A percentile compares a stretch with the other conserved stretches of the same genome.
These are phyloP conservation scores for Gnatocerus cornutus DNA, from an alignment of 2,888 invertebrate genomes.

Conservation along the genomic window DNA sequence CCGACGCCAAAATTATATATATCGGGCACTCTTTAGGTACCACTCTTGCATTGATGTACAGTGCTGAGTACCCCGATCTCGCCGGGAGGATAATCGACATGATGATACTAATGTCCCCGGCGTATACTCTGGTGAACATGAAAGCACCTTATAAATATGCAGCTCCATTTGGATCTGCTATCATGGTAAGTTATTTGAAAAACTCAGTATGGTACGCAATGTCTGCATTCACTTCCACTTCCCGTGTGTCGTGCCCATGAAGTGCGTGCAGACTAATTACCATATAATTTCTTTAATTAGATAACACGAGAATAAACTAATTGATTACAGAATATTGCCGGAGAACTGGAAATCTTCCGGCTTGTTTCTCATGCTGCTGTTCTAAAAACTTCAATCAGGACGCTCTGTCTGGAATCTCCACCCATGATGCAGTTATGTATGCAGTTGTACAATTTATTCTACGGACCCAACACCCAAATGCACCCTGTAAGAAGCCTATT, in stretches of 20 bases:
- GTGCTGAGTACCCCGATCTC: slow-evolving; percentile 80
- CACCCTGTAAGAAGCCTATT: slow-evolving; percentile 62
- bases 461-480: slow-evolving; percentile 65
- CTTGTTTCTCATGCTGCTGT: slow-evolving; percentile 64
- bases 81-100: slow-evolving; percentile 79
- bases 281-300: too few relatives aligned
- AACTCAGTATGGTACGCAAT: too few relatives aligned
- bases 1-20: slow-evolving; percentile 75
- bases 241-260: too few relatives aligned
- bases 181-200: slow-evolving; percentile 58
- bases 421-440: slow-evolving; percentile 64
- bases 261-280: too few relatives aligned
- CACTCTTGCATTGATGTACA: slow-evolving; percentile 80
- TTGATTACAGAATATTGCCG: slow-evolving; percentile 57
- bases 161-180: slow-evolving; percentile 74
- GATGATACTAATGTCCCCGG: slow-evolving; percentile 78
- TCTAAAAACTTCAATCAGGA: slow-evolving; percentile 55
- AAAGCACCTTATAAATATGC: slow-evolving; percentile 78
- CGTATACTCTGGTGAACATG: slow-evolving; percentile 76
- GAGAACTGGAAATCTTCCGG: slow-evolving; percentile 56
- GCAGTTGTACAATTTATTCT: slow-evolving; percentile 64
- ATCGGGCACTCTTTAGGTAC: slow-evolving; percentile 94
- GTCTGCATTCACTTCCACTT: too few relatives aligned
- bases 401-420: slow-evolving; percentile 65
- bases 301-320: background rate